Conservation (phyloP, 1,140 invertebrate species). For the Pogonus chalceus region DNA sequence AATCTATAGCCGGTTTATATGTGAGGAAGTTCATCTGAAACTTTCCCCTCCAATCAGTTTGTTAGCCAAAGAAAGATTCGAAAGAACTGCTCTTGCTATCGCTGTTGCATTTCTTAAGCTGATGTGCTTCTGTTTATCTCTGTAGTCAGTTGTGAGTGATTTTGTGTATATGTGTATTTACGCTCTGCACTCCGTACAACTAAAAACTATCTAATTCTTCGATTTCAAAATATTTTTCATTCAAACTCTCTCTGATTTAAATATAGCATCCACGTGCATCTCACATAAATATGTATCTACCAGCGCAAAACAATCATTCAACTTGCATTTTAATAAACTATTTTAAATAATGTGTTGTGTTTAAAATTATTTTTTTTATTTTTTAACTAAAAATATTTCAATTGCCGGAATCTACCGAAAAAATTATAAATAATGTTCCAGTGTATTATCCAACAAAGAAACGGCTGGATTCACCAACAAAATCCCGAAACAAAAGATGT, state of each 20-base stretch:
- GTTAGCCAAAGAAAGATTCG: no score
- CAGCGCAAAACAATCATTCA: neutral
- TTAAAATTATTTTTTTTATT: neutral
- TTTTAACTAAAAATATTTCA: neutral
- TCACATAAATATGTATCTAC: neutral
- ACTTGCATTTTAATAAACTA: neutral
- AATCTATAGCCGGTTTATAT: no score
- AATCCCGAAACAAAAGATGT: slow-evolving; percentile 64
- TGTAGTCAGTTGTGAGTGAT: no score
- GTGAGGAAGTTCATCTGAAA: no score
- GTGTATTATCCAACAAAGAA: slow-evolving; percentile 70
- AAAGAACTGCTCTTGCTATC: no score
- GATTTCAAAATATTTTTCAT: no score
- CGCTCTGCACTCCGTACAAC: no score
- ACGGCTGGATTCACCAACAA: slow-evolving; percentile 61
- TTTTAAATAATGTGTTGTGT: neutral
- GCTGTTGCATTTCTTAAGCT: no score
- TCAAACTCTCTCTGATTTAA: slow-evolving; percentile 12
- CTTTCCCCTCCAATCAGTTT: no score
- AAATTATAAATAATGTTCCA: slow-evolving; percentile 52
- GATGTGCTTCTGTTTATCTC: no score
- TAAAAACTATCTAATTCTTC: no score
- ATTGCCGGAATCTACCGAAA: neutral
- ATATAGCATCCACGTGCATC: slow-evolving; percentile 11
- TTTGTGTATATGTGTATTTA: no score